These are phyloP conservation scores for Dendronephthya gigantea DNA, from an alignment of 64 coral and sea anemone species.

Conservation along the genomic window DNA sequence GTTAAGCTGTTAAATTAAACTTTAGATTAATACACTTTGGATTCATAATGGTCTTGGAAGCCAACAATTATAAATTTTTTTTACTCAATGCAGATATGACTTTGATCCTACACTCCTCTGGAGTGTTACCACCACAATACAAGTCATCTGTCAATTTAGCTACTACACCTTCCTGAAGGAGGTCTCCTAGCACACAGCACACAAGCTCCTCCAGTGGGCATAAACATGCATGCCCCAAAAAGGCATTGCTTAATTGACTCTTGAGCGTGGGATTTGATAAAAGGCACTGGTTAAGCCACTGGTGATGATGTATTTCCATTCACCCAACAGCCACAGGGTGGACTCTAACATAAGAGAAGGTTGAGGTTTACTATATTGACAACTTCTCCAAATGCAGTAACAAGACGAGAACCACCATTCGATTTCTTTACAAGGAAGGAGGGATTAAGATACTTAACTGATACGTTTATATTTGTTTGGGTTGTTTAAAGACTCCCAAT, in stretches of 20 bases:
- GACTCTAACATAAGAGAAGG: slow-evolving; percentile 34
- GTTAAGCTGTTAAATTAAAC: too few species aligned
- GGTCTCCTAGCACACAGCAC: not conserved
- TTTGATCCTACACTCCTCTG: not conserved
- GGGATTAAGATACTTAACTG: slow-evolving; percentile 42
- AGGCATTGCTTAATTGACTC: not conserved
- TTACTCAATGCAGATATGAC: not conserved
- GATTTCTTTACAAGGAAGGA: slow-evolving; percentile 43
- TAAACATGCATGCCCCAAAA: not conserved
- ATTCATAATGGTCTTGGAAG: slow-evolving; percentile 20
- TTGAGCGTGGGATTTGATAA: slow-evolving; percentile 13
- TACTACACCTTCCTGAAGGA: not conserved
- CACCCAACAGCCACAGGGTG: slow-evolving; percentile 23
- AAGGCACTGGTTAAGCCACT: slow-evolving; percentile 4
- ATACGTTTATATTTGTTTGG: not conserved
- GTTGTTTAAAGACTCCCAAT: not conserved
- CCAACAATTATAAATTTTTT: slow-evolving; percentile 17
- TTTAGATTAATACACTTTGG: too few species aligned
- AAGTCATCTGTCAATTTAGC: slow-evolving; percentile 4
- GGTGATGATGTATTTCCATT: slow-evolving; percentile 25
- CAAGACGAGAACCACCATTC: slow-evolving; percentile 29
- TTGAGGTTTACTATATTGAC: slow-evolving; percentile 38
- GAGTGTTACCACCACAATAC: slow-evolving; percentile 18
- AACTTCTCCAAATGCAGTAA: slow-evolving; percentile 42
- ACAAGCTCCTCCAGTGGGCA: slow-evolving; percentile 11